phyloP scores from a whole-genome alignment of 1,140 invertebrate species.

The Prorops nasuta region DNA sequence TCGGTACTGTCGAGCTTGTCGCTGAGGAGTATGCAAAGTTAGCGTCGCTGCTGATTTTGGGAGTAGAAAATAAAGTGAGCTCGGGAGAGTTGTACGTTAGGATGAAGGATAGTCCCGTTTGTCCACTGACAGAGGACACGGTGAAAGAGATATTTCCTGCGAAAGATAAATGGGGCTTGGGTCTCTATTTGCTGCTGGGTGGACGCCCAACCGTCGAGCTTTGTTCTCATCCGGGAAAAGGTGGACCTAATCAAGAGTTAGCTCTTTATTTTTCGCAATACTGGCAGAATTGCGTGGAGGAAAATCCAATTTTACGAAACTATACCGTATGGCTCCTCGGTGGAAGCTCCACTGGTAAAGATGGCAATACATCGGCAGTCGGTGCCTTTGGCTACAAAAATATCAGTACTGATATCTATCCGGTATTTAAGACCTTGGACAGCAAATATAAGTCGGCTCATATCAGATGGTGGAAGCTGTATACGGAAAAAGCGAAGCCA shows the following conservation, averaged over 20 bases:
- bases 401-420: slow-evolving; percentile 26
- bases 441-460: slow-evolving; percentile 4
- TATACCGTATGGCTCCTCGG: slow-evolving; percentile 40
- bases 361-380: slow-evolving; percentile 30
- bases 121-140: slow-evolving; percentile 24
- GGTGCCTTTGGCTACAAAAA: slow-evolving; percentile 36
- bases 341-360: slow-evolving; percentile 25
- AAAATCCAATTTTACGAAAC: slow-evolving; percentile 33
- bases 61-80: slow-evolving; percentile 30
- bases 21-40: slow-evolving; percentile 35
- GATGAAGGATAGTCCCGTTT: slow-evolving; percentile 28
- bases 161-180: slow-evolving; percentile 35
- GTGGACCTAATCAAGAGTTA: slow-evolving; percentile 71
- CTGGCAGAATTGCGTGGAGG: slow-evolving; percentile 37
- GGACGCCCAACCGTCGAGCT: slow-evolving; percentile 63
- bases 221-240: slow-evolving; percentile 52
- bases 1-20: slow-evolving; percentile 56
- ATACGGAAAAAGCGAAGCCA: background rate
- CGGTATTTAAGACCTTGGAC: slow-evolving; percentile 24
- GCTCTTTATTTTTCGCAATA: slow-evolving; percentile 57
- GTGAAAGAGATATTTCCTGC: slow-evolving; percentile 32
- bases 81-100: slow-evolving; percentile 30
- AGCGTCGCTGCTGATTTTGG: slow-evolving; percentile 42
- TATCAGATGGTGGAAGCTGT: slow-evolving; percentile 14
- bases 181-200: slow-evolving; percentile 48